Evolutionary conservation across 1,140 invertebrate genomes (phyloP).

Genomic region (Drosophila pseudoobscura): DNA sequence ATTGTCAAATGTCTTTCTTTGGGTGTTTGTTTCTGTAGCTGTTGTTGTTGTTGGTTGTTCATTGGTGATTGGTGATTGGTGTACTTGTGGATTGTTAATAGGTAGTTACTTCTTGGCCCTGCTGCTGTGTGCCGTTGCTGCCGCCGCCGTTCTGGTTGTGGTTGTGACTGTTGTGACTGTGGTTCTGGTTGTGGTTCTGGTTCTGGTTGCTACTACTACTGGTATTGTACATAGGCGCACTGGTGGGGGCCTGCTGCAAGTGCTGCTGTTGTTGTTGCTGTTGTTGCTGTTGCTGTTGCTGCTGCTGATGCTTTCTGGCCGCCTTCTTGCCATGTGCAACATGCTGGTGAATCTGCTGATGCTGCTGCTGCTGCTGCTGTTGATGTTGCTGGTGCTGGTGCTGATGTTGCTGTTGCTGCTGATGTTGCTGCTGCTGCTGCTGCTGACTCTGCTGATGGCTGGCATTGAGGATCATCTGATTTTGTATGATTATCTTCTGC

Average conservation of each 20-base stretch:
- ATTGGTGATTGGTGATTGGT: constrained; percentile 40
- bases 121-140: constrained; percentile 50
- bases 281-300: constrained; percentile 33
- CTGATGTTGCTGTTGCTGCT: constrained; percentile 59
- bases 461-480: constrained; percentile 80
- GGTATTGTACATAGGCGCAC: constrained; percentile 68
- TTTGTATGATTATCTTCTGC: constrained; percentile 82
- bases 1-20: constrained; percentile 17
- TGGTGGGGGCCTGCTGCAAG: constrained; percentile 36
- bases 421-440: constrained; percentile 50
- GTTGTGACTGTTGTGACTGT: constrained; percentile 9
- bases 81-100: constrained; percentile 63
- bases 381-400: constrained; percentile 59
- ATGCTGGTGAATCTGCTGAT: constrained; percentile 61
- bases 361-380: constrained; percentile 53
- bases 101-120: constrained; percentile 79
- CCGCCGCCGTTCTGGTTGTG: constrained; percentile 37
- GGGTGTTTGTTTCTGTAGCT: constrained; percentile 48
- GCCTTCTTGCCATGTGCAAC: constrained; percentile 15
- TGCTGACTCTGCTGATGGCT: constrained; percentile 75
- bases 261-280: constrained; percentile 54
- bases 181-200: constrained; percentile 40
- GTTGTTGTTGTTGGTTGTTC: constrained; percentile 44
- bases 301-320: constrained; percentile 51
- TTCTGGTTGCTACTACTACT: constrained; percentile 58